phyloP scores from a whole-genome alignment of 2,888 invertebrate species.

The Theretra japonica region DNA sequence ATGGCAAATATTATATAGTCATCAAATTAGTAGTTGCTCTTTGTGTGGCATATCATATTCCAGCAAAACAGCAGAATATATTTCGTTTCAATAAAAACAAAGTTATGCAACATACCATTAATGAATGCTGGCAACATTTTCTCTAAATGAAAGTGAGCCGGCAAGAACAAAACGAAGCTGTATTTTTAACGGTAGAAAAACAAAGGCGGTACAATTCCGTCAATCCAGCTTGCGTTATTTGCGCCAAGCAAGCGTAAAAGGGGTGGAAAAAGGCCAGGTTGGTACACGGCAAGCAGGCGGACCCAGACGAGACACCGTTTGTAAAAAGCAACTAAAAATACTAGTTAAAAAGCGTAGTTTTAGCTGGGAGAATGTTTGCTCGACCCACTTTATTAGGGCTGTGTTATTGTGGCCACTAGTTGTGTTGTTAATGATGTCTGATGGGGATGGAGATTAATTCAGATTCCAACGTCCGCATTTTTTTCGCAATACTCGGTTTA shows the following conservation, averaged over 20 bases:
- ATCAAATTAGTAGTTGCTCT: no score
- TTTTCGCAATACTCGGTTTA: no score
- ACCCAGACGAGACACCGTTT: slow-evolving; percentile 60
- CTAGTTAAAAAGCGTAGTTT: slow-evolving; percentile 78
- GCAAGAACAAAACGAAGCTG: slow-evolving; percentile 26
- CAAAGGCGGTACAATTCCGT: slow-evolving; percentile 42
- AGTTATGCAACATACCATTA: neutral
- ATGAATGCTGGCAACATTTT: neutral
- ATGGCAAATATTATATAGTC: no score
- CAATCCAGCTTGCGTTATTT: slow-evolving; percentile 53
- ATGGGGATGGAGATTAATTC: no score
- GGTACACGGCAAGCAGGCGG: slow-evolving; percentile 48
- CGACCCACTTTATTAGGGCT: slow-evolving; percentile 80
- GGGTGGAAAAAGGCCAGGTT: slow-evolving; percentile 45
- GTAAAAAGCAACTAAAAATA: slow-evolving; percentile 75
- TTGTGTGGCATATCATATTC: no score
- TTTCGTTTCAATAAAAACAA: neutral
- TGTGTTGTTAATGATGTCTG: neutral
- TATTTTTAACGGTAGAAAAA: slow-evolving; percentile 39
- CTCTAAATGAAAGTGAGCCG: slow-evolving; percentile 17
- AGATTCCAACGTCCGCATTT: no score
- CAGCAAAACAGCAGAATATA: neutral
- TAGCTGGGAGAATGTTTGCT: slow-evolving; percentile 71
- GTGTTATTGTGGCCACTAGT: slow-evolving; percentile 53
- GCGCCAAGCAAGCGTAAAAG: slow-evolving; percentile 52